Base-by-base conservation (phyloP, 2,113 vertebrate genomes). In the Dunckerocampus dactyliophorus region DNA sequence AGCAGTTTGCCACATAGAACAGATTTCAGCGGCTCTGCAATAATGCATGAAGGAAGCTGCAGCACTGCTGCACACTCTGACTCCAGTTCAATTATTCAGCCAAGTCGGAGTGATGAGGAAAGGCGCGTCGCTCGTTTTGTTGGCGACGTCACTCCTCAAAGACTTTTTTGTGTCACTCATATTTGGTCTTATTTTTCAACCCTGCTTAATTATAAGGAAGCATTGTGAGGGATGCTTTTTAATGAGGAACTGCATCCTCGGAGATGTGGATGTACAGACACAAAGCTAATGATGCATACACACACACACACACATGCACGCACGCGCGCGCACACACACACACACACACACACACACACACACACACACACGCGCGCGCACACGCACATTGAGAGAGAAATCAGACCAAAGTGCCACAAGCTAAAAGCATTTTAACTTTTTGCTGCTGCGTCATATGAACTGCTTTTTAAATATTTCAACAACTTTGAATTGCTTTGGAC, bases 11-110 rank as follows among this genome's bases (percentile, higher is more conserved):
- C 74, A 67, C 50, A 59, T 34, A 34, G 71, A 79, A 67, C 65
- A 75, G 82, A 84, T 82, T 79, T 77, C 54, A 62, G 59, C 71
- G 66, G 57, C 51, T 68, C 70, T 85, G 79, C 74, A 84, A 82
- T 79, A 86, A 34, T 77, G 72, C 67, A 85, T 81, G 82, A 84
- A 80, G 78, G 64, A 62, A 80, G 72, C 59, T 8, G 31, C 69
- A 66, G 70, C 59, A 73, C 62, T 69, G 68, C 61, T 71, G 69
- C 2, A 0, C 34, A 42, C 54, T 34, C 31, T 21, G 39, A 49
- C 65, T 58, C 22, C 66, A 47, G 59, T 74, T 82, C 56, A 83
- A 83, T 83, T 76, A 80, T 79, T 82, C 53, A 79, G 60, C 65
- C 60, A 19, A 62, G 63, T 55, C 61, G 64, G 51, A 66, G 58